phyloP scores from a whole-genome alignment of 1,140 invertebrate species.

The Nasonia vitripennis region DNA sequence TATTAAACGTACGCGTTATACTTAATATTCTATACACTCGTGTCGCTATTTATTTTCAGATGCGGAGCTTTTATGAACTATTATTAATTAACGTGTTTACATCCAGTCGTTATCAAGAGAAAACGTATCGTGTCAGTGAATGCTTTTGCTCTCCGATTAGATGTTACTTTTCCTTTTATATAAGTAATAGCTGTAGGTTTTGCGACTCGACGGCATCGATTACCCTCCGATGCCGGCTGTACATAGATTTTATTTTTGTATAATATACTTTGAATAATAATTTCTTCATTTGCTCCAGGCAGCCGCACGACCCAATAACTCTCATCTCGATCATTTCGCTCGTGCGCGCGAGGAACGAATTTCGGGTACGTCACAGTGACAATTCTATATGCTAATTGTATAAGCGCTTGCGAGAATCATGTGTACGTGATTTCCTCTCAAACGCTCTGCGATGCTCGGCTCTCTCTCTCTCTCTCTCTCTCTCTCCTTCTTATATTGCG shows the following conservation, averaged over 20 bases:
- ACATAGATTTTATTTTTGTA: constrained; percentile 6
- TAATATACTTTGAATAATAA: not conserved
- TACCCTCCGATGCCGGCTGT: not conserved
- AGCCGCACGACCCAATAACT: not conserved
- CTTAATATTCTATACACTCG: too few relatives aligned
- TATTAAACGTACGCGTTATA: too few relatives aligned
- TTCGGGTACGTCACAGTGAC: constrained; percentile 50
- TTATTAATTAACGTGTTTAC: not conserved
- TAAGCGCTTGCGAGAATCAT: too few relatives aligned
- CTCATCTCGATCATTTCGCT: too few relatives aligned
- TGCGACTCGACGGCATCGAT: not conserved
- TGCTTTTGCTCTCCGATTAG: not conserved
- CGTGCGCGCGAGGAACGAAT: constrained; percentile 5
- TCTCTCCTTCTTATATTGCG: not conserved
- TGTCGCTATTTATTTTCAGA: too few relatives aligned
- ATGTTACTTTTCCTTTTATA: too few relatives aligned
- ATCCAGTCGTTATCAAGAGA: not conserved
- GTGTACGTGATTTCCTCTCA: not conserved
- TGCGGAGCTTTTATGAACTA: too few relatives aligned
- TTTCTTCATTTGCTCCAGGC: constrained; percentile 18
- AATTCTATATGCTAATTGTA: not conserved
- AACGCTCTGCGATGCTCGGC: too few relatives aligned
- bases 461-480: not conserved
- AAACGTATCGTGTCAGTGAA: not conserved
- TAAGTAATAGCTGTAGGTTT: not conserved